Percentiles rank a stretch among this genome's conserved stretches.
phyloP scores from a whole-genome alignment of 2,797 vertebrate species.

The Melanotaenia trifasciata region DNA sequence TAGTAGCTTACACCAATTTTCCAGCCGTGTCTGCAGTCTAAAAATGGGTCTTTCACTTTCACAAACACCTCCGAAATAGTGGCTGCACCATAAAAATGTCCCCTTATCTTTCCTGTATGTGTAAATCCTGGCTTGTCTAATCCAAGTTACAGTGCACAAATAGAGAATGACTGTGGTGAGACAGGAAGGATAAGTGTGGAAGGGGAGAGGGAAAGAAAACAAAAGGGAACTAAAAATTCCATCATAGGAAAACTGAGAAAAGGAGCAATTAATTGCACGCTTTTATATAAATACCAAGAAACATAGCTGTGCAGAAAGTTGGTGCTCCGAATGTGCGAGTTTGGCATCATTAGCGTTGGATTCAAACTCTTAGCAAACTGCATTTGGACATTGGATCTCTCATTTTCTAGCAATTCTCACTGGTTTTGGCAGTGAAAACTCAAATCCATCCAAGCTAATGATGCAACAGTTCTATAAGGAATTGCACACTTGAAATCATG shows the following conservation, averaged over 20 bases:
- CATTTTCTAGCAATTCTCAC: conserved; percentile 14
- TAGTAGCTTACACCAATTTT: conserved; percentile 77
- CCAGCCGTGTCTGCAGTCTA: conserved; percentile 72
- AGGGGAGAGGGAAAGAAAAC: conserved; percentile 33
- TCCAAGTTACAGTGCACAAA: conserved; percentile 53
- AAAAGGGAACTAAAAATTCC: conserved; percentile 43
- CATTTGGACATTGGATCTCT: background rate
- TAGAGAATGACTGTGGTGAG: conserved; percentile 58
- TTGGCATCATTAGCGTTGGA: conserved; percentile 9
- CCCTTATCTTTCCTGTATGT: conserved; percentile 78
- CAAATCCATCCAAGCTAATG: background rate
- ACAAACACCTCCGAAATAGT: conserved; percentile 61
- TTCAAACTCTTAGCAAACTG: background rate
- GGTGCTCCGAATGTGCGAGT: conserved; percentile 3
- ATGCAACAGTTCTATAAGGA: background rate
- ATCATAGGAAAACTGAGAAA: conserved; percentile 42
- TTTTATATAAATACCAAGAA: conserved; percentile 38
- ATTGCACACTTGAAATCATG: background rate
- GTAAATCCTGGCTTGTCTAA: conserved; percentile 71
- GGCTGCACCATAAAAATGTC: conserved; percentile 74
- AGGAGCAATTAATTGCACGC: conserved; percentile 31
- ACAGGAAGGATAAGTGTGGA: conserved; percentile 53
- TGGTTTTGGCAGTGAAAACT: background rate
- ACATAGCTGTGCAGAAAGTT: conserved; percentile 10
- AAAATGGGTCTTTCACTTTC: conserved; percentile 59